Evolutionary conservation across 2,797 vertebrate genomes (phyloP).

Genomic region (Erpetoichthys calabaricus): DNA sequence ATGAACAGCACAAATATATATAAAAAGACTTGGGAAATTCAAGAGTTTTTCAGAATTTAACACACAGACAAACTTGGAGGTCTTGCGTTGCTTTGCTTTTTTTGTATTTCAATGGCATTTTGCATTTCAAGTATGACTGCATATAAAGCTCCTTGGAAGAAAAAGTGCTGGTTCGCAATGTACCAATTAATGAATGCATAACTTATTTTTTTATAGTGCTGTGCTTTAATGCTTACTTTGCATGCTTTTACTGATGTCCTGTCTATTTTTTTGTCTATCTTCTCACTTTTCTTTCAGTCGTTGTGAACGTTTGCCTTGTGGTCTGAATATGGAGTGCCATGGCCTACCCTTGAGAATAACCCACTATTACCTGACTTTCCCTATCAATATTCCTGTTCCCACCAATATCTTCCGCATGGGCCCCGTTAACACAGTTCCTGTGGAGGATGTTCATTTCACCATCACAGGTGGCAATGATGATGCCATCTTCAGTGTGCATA

Average conservation of each 20-base stretch:
- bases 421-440: slow-evolving; percentile 64
- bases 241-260: slow-evolving; percentile 35
- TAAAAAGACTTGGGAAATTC: slow-evolving; percentile 8
- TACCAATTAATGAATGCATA: background rate
- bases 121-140: too few species aligned
- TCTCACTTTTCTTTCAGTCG: slow-evolving; percentile 80
- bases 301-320: slow-evolving; percentile 98
- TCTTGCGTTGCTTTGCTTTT: slow-evolving; percentile 15
- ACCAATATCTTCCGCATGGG: slow-evolving; percentile 96
- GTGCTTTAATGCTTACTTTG: slow-evolving; percentile 34
- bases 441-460: slow-evolving; percentile 77
- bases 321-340: slow-evolving; percentile 83
- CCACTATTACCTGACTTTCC: slow-evolving; percentile 94
- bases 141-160: background rate
- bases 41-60: slow-evolving; percentile 23
- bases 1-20: background rate
- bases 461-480: slow-evolving; percentile 78
- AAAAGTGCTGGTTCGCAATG: background rate
- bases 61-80: slow-evolving; percentile 17
- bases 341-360: slow-evolving; percentile 92
- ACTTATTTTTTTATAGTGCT: slow-evolving; percentile 5
- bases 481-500: slow-evolving; percentile 70
- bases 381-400: slow-evolving; percentile 82
- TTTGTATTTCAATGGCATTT: slow-evolving; percentile 11
- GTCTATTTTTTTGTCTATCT: slow-evolving; percentile 21